A percentile compares a stretch with the other conserved stretches of the same genome.
phyloP scores from a whole-genome alignment of 2,113 vertebrate genomes.

The Protobothrops flavoviridis region DNA sequence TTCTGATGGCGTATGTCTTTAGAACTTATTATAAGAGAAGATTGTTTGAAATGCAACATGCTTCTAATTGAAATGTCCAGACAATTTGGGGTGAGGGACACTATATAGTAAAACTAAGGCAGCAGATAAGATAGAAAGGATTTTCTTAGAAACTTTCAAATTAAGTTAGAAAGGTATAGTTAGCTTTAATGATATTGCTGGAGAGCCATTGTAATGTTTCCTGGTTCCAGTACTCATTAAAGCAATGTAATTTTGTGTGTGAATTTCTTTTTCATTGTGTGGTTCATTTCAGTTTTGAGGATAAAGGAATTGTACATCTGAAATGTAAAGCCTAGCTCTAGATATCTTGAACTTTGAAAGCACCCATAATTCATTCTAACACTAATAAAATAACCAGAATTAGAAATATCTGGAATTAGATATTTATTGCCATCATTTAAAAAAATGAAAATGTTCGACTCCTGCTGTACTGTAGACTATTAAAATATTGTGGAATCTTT shows the following conservation, averaged over 20 bases:
- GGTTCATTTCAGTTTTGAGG: constrained; percentile 47
- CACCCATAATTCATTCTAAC: background rate
- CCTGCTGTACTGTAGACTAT: constrained; percentile 50
- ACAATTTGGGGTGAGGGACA: background rate
- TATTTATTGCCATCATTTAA: constrained; percentile 18
- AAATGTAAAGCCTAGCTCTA: constrained; percentile 21
- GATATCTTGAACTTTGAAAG: constrained; percentile 4
- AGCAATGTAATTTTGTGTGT: background rate
- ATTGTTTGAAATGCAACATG: constrained; percentile 27
- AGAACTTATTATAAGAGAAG: constrained; percentile 31
- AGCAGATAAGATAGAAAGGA: background rate
- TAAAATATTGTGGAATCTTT: constrained; percentile 53
- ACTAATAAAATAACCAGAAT: background rate
- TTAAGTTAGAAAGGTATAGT: background rate
- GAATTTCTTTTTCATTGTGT: constrained; percentile 43
- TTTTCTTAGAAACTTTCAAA: background rate
- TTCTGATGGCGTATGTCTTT: constrained; percentile 23
- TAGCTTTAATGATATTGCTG: constrained; percentile 18
- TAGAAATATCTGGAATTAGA: constrained; percentile 20
- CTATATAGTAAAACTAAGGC: background rate
- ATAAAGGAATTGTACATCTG: constrained; percentile 36
- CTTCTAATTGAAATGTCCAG: constrained; percentile 1
- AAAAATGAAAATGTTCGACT: constrained; percentile 47
- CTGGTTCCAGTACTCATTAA: background rate
- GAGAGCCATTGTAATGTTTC: background rate